Percentiles rank a stretch among this genome's conserved stretches.
Evolutionary conservation across 2,797 vertebrate genomes (phyloP).

Genomic region (Delichon dasypus): DNA sequence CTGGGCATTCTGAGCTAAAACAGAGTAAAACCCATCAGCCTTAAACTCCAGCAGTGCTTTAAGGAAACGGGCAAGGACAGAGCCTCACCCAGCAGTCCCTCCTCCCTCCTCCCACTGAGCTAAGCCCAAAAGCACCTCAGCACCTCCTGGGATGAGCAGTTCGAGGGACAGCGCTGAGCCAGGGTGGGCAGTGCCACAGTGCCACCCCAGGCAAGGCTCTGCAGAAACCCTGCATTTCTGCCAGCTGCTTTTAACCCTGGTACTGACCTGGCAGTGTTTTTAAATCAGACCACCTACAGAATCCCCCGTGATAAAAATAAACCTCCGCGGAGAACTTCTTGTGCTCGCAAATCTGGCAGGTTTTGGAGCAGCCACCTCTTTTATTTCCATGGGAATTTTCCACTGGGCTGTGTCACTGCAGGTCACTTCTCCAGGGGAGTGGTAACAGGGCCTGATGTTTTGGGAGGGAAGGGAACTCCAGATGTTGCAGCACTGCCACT

Average conservation of each 20-base stretch:
- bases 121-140: background rate
- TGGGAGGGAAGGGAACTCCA: background rate
- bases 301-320: background rate
- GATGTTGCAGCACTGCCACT: background rate
- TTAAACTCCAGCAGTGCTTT: background rate
- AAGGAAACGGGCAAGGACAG: background rate
- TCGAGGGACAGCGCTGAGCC: fast-evolving
- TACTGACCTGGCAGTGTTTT: background rate
- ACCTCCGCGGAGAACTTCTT: background rate
- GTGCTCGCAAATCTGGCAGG: background rate
- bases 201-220: background rate
- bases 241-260: background rate
- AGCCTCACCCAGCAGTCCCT: background rate
- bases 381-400: conserved; percentile 31
- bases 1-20: background rate
- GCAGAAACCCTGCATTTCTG: background rate
- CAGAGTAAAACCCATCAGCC: background rate
- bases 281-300: conserved; percentile 29
- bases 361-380: conserved; percentile 16
- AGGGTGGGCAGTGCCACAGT: background rate
- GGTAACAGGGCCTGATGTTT: background rate
- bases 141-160: background rate
- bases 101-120: background rate
- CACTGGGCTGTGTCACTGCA: background rate
- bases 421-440: background rate